These are phyloP conservation scores for Clitarchus hookeri DNA, from an alignment of 2,888 invertebrate genomes.

Conservation along the genomic window DNA sequence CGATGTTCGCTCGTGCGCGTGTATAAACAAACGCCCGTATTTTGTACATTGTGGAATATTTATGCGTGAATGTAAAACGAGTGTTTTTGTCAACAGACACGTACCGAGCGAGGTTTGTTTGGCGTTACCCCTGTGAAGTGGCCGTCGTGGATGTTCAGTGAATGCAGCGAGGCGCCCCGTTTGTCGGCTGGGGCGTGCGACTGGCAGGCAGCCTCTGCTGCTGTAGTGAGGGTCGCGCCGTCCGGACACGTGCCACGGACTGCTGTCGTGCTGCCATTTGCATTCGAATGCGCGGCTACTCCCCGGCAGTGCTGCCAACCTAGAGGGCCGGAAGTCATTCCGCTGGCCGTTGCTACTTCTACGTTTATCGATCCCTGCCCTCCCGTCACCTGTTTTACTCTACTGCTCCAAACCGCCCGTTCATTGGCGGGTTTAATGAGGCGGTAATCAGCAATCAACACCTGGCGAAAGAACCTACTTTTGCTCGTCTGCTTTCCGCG, in stretches of 20 bases:
- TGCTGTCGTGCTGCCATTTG: not conserved
- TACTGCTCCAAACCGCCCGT: not conserved
- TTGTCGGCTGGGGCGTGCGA: too few relatives aligned
- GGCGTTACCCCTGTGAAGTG: too few relatives aligned
- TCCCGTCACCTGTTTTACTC: not conserved
- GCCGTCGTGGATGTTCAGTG: too few relatives aligned
- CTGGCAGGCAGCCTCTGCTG: too few relatives aligned
- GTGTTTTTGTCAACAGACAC: too few relatives aligned
- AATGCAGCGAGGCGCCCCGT: too few relatives aligned
- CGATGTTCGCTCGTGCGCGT: too few relatives aligned
- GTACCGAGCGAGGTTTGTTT: too few relatives aligned
- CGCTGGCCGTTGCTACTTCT: not conserved
- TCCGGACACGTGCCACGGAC: not conserved
- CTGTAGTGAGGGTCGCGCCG: not conserved
- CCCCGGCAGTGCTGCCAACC: not conserved
- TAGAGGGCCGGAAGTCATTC: not conserved
- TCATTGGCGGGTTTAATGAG: not conserved
- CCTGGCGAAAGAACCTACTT: not conserved
- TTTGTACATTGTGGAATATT: too few relatives aligned
- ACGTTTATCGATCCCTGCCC: not conserved
- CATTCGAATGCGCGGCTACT: not conserved
- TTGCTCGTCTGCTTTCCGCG: not conserved
- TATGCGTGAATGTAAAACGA: too few relatives aligned
- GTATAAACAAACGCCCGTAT: too few relatives aligned
- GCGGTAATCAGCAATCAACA: not conserved